These are phyloP conservation scores for Centrocercus urophasianus DNA, from an alignment of 2,113 vertebrate genomes.

Conservation along the genomic window DNA sequence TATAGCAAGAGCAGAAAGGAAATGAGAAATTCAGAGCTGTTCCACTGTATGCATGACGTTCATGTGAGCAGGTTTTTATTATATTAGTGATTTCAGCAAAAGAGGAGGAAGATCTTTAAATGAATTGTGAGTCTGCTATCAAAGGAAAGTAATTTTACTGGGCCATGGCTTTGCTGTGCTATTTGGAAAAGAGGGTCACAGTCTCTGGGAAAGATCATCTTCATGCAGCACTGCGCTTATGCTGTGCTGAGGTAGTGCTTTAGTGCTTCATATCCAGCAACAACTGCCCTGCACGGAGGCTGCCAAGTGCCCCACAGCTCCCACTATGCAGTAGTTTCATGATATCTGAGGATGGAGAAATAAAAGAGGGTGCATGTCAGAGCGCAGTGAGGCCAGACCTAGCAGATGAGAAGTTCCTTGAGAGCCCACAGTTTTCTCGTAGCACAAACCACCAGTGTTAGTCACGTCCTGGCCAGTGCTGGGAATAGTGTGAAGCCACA, in stretches of 20 bases:
- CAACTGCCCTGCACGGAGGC: neutral
- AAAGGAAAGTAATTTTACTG: neutral
- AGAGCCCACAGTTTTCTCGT: neutral
- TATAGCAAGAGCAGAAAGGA: neutral
- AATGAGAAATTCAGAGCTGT: neutral
- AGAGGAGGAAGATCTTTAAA: neutral
- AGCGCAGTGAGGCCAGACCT: neutral
- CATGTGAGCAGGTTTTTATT: neutral
- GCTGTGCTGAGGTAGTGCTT: neutral
- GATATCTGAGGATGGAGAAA: neutral
- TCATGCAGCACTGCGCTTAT: neutral
- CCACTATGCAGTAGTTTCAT: neutral
- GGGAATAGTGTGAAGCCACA: neutral
- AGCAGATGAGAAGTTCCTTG: neutral
- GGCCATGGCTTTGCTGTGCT: neutral
- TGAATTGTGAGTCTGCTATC: neutral
- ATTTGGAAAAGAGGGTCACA: neutral
- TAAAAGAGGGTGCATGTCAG: neutral
- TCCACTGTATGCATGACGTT: neutral
- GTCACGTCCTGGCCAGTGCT: neutral
- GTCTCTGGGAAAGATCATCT: neutral
- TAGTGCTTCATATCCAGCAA: neutral
- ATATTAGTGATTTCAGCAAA: neutral
- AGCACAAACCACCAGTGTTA: neutral
- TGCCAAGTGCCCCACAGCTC: neutral